A percentile compares a stretch with the other conserved stretches of the same genome.
Evolutionary conservation across 2,113 vertebrate genomes (phyloP).

Genomic region (Atractosteus spatula): DNA sequence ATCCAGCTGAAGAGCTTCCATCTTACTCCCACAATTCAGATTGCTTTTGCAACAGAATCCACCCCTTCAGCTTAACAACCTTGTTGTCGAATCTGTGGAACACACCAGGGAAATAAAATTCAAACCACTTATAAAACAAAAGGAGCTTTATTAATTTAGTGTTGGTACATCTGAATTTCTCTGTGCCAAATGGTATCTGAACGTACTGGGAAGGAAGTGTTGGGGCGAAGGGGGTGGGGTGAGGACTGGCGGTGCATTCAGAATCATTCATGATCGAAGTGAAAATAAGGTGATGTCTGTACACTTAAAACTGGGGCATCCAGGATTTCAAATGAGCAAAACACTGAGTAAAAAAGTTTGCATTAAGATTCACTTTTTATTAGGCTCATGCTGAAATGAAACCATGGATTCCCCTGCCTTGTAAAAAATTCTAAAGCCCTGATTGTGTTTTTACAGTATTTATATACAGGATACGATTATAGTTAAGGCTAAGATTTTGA

Average conservation of each 20-base stretch:
- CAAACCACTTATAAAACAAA: slow-evolving; percentile 55
- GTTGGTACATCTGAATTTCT: slow-evolving; percentile 55
- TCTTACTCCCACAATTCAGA: too few relatives aligned
- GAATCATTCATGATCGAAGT: slow-evolving; percentile 17
- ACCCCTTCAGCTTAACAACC: too few relatives aligned
- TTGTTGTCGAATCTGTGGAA: too few relatives aligned
- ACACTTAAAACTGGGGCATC: slow-evolving; percentile 45
- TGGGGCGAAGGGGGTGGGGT: slow-evolving; percentile 34
- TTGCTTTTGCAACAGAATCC: too few relatives aligned
- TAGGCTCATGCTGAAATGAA: slow-evolving; percentile 36
- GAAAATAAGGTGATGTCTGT: slow-evolving; percentile 3
- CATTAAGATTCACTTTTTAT: slow-evolving; percentile 10
- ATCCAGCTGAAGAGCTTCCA: too few relatives aligned
- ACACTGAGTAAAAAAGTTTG: slow-evolving; percentile 6
- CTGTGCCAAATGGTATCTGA: slow-evolving; percentile 40
- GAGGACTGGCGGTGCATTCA: slow-evolving; percentile 44
- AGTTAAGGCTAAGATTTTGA: slow-evolving; percentile 71
- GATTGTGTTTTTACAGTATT: slow-evolving; percentile 55
- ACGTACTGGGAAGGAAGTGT: slow-evolving; percentile 46
- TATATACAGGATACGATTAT: slow-evolving; percentile 47
- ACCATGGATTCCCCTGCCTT: slow-evolving; percentile 27
- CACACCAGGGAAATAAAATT: slow-evolving; percentile 13
- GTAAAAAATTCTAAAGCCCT: slow-evolving; percentile 46
- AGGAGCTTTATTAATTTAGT: slow-evolving; percentile 67
- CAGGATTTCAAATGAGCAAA: slow-evolving; percentile 50